Evolutionary conservation across 1,140 invertebrate genomes (phyloP), one percentile per base, ranked within the genome.

Genomic region (Zaprionus inermis): DNA sequence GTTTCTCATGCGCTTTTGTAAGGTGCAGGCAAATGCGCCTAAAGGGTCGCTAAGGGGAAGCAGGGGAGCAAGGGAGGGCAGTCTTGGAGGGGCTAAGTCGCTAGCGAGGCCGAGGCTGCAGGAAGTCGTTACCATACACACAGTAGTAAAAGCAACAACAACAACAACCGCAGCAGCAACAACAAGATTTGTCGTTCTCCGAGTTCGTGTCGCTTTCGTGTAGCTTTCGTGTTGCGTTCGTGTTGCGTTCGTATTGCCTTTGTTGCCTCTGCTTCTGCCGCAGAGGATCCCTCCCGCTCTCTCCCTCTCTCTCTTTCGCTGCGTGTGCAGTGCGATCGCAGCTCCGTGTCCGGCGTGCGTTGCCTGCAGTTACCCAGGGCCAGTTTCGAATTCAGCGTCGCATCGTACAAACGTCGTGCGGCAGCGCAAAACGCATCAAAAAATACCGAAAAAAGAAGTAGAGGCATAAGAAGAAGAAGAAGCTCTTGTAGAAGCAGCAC

Each of bases 361-460:
- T 20, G 28, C 34, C 32, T 36, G 65, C 70, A 56, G 51, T 57
- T 88, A 84, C 84, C 24, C 24, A 28, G 24, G 24, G 24, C 24
- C 24, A 89, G 84, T 89, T 89, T 81, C 63, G 71, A 65, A 72
- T 81, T 89, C 72, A 79, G 81, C 84, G 81, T 89, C 84, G 84
- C 85, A 84, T 56, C 66, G 85, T 78, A 52, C 78, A 80, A 80
- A 88, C 83, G 82, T 81, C 73, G 79, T 72, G 71, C 71, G 69
- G 70, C 67, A 52, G 55, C 66, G 63, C 55, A 57, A 46, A 72
- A 49, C 56, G 32, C 18, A 66, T 59, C 18, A 73, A 32, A 14
- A 44, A 36, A 5, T 28, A 28, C 3, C 1, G 3, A 4, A 34
- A 61, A n/a, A 73, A 44, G 38, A 44, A 44, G 38, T n/a, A 38